A percentile compares a stretch with the other conserved stretches of the same genome.
phyloP scores from a whole-genome alignment of 1,140 invertebrate genomes.

The Coenobita brevimanus region DNA sequence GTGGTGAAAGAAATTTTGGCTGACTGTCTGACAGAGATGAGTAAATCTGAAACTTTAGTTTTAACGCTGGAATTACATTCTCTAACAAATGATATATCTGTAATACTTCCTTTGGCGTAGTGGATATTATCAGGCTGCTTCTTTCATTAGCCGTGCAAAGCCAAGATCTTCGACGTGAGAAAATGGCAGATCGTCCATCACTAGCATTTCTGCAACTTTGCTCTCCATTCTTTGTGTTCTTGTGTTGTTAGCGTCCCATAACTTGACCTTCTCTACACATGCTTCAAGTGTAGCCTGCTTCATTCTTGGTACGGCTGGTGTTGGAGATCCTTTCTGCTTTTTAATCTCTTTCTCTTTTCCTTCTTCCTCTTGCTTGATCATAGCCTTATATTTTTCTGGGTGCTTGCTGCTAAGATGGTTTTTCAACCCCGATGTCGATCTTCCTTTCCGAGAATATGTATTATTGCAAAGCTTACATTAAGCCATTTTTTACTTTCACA shows the following conservation, averaged over 20 bases:
- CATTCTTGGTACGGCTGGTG: constrained; percentile 6
- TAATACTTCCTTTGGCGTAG: neutral
- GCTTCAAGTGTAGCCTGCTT: neutral
- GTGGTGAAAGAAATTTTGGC: constrained; percentile 6
- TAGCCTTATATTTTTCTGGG: constrained; percentile 16
- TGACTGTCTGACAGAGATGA: neutral
- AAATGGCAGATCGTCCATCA: constrained; percentile 23
- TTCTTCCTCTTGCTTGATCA: constrained; percentile 18
- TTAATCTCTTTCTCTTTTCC: constrained; percentile 23
- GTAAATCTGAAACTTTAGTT: neutral
- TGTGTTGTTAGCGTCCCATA: constrained; percentile 13
- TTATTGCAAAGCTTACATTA: constrained; percentile 15
- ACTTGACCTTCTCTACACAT: neutral
- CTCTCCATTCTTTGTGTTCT: constrained; percentile 13
- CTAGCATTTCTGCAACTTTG: constrained; percentile 3
- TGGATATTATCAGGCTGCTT: constrained; percentile 16
- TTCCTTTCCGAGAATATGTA: constrained; percentile 32
- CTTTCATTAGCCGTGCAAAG: constrained; percentile 11
- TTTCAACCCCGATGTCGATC: constrained; percentile 15
- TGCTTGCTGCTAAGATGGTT: constrained; percentile 18
- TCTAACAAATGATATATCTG: constrained; percentile 3
- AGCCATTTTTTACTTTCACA: too few species aligned
- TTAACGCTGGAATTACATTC: neutral
- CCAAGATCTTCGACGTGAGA: constrained; percentile 17
- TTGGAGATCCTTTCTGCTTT: constrained; percentile 2